Evolutionary conservation across 2,888 invertebrate genomes (phyloP).

Genomic region (Stenichneumon culpator): DNA sequence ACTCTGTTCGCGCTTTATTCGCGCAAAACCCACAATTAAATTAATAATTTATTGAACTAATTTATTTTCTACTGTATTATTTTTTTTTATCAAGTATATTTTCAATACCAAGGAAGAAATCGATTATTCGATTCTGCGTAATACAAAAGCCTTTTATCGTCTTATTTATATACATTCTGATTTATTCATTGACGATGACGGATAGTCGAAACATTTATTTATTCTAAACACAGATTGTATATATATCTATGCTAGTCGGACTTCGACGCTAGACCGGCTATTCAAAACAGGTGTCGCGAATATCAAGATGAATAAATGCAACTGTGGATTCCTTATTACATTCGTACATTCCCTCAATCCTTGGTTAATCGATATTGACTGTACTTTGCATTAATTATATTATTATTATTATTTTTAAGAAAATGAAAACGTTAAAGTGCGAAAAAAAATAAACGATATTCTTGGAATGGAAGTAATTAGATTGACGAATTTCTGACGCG

Average conservation of each 20-base stretch:
- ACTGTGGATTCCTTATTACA: slow-evolving; percentile 30
- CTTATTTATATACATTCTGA: slow-evolving; percentile 62
- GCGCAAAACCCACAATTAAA: background rate
- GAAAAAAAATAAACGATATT: slow-evolving; percentile 19
- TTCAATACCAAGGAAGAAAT: slow-evolving; percentile 27
- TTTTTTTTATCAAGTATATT: background rate
- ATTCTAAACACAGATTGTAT: slow-evolving; percentile 47
- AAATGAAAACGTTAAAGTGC: slow-evolving; percentile 9
- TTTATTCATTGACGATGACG: slow-evolving; percentile 47
- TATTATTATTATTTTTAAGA: slow-evolving; percentile 9
- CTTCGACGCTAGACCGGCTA: slow-evolving; percentile 9
- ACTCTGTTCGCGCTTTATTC: background rate
- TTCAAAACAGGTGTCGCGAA: slow-evolving; percentile 22
- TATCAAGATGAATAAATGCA: slow-evolving; percentile 54
- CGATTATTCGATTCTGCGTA: slow-evolving; percentile 26
- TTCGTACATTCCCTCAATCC: slow-evolving; percentile 46
- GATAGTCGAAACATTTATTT: slow-evolving; percentile 40
- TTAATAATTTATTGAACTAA: background rate
- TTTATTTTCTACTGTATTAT: slow-evolving; percentile 19
- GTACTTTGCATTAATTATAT: slow-evolving; percentile 47
- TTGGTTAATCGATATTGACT: slow-evolving; percentile 39
- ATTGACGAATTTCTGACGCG: slow-evolving; percentile 9
- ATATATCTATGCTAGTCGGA: slow-evolving; percentile 24
- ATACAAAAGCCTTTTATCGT: slow-evolving; percentile 52
- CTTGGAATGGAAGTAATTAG: slow-evolving; percentile 54